Evolutionary conservation across 1,140 invertebrate species (phyloP).

Genomic region (Colletes latitarsis): DNA sequence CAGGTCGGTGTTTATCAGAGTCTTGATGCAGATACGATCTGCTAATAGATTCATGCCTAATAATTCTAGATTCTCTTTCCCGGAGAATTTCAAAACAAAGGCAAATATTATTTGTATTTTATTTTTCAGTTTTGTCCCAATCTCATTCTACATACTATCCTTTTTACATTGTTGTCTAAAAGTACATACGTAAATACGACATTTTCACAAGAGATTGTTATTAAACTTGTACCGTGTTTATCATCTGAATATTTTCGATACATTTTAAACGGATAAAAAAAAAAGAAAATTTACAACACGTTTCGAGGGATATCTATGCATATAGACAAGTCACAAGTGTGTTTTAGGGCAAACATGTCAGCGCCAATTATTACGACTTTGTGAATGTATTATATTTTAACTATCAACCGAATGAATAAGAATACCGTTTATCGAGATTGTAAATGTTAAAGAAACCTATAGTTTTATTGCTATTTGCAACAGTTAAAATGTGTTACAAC

Average conservation of each 20-base stretch:
- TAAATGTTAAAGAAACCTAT: conserved; percentile 50
- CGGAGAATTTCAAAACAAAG: conserved; percentile 42
- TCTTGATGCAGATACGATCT: conserved; percentile 53
- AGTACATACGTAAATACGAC: neutral
- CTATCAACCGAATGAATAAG: conserved; percentile 53
- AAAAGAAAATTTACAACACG: conserved; percentile 34
- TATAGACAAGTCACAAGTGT: conserved; percentile 12
- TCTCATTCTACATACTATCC: conserved; percentile 40
- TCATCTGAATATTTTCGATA: conserved; percentile 32
- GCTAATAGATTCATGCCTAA: conserved; percentile 54
- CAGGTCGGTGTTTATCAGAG: conserved; percentile 37
- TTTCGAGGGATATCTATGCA: conserved; percentile 26
- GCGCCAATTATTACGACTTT: conserved; percentile 37
- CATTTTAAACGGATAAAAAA: conserved; percentile 36
- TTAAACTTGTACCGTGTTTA: conserved; percentile 21
- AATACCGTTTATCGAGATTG: conserved; percentile 56
- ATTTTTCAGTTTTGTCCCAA: conserved; percentile 26
- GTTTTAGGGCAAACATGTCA: conserved; percentile 5
- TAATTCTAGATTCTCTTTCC: conserved; percentile 51
- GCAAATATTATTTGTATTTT: conserved; percentile 40
- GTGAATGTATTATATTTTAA: conserved; percentile 68
- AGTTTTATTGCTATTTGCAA: conserved; percentile 27
- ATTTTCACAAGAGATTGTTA: conserved; percentile 29
- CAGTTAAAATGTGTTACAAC: conserved; percentile 19
- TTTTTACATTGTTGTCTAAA: conserved; percentile 23